These are phyloP conservation scores for Channa maculata DNA, from an alignment of 2,113 vertebrate genomes.

Conservation along the genomic window DNA sequence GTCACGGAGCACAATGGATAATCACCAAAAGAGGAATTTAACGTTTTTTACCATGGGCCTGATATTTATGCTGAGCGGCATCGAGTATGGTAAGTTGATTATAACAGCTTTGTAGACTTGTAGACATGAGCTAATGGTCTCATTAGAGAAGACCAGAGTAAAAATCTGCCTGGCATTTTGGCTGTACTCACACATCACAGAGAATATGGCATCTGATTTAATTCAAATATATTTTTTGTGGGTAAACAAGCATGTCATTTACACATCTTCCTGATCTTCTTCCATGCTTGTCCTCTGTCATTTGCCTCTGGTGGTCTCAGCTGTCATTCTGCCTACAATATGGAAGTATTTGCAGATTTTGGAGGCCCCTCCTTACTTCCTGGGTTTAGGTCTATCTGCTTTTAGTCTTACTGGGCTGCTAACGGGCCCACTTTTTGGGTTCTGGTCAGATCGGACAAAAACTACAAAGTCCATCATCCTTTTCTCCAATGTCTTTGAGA, in stretches of 20 bases:
- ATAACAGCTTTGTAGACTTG: slow-evolving; percentile 24
- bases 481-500: slow-evolving; percentile 87
- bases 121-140: slow-evolving; percentile 29
- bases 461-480: slow-evolving; percentile 85
- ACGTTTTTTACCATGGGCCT: slow-evolving; percentile 85
- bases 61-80: slow-evolving; percentile 86
- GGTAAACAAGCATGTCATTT: slow-evolving; percentile 19
- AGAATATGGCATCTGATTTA: slow-evolving; percentile 13
- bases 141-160: slow-evolving; percentile 24
- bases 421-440: slow-evolving; percentile 84
- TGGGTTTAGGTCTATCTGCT: slow-evolving; percentile 86
- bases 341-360: slow-evolving; percentile 87
- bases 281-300: background rate
- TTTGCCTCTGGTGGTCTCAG: slow-evolving; percentile 57
- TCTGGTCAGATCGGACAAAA: slow-evolving; percentile 84
- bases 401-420: slow-evolving; percentile 87
- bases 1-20: slow-evolving; percentile 73
- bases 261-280: background rate
- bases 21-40: slow-evolving; percentile 76
- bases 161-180: slow-evolving; percentile 27
- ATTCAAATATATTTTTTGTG: slow-evolving; percentile 23
- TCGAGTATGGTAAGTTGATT: slow-evolving; percentile 86
- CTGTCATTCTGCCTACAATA: slow-evolving; percentile 88
- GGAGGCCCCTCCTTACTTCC: slow-evolving; percentile 85
- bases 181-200: slow-evolving; percentile 18